These are phyloP conservation scores for Pempheris klunzingeri DNA, from an alignment of 2,797 vertebrate species.

Conservation along the genomic window DNA sequence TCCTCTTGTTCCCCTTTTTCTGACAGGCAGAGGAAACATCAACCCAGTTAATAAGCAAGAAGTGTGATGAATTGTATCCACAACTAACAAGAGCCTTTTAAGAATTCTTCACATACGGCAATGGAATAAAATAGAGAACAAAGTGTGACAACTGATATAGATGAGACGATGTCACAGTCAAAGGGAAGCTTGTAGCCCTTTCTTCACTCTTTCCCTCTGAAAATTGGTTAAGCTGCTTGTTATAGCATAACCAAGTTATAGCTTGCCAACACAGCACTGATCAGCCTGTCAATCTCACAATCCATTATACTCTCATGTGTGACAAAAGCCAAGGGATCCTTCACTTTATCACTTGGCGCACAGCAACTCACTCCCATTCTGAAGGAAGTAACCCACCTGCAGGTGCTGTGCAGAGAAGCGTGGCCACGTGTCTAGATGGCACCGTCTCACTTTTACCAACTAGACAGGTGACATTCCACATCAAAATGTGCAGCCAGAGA, in stretches of 20 bases:
- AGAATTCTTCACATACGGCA: not conserved
- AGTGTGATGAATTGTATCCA: not conserved
- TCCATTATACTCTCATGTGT: too few relatives aligned
- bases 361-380: not conserved
- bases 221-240: not conserved
- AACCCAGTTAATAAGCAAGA: not conserved
- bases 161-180: constrained; percentile 1
- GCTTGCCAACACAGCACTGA: too few relatives aligned
- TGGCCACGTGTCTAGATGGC: not conserved
- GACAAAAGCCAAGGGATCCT: not conserved
- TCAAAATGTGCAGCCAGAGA: not conserved
- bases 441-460: not conserved
- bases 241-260: not conserved
- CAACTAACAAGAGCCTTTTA: not conserved
- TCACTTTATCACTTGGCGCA: not conserved
- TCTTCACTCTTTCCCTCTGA: not conserved
- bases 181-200: not conserved
- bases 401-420: too few relatives aligned
- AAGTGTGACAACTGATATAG: not conserved
- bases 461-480: not conserved
- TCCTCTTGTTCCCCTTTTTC: constrained; percentile 88
- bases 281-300: too few relatives aligned
- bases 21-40: constrained; percentile 64
- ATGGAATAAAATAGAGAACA: constrained; percentile 1
- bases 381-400: not conserved